Evolutionary conservation across 2,888 invertebrate genomes (phyloP), one percentile per base, ranked within the genome.

Genomic region (Agapetus fuscipes): DNA sequence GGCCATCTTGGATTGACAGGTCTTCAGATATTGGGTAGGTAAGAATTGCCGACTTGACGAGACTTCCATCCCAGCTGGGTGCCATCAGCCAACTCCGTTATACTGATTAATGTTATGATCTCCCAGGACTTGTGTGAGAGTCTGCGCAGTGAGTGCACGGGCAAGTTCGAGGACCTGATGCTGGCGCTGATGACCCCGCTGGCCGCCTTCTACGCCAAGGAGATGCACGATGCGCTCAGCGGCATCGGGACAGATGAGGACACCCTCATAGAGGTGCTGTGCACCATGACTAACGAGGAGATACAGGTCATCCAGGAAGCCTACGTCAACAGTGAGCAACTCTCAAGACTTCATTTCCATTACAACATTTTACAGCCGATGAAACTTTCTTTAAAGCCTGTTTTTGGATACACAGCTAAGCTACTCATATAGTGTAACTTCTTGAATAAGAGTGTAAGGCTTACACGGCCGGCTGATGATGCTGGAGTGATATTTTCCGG

Each of bases 231-330:
- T 49, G 93, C 94, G 17, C 83, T 89, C 59, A 69, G 75, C 26
- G 91, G 93, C 0, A 63, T 86, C 38, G 89, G 89, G 3, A 90
- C 90, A 0, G 82, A 86, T 49, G 87, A 86, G 59, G 85, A 84
- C 51, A 82, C 82, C 10, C 74, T 94, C 36, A 84, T 94, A 42
- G 94, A 94, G 62, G 82, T 93, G 35, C 72, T 94, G 57, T 88
- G 89, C 54, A 85, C 91, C 5, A 74, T 90, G 56, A 83, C 83
- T 45, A 94, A 94, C 62, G 72, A 78, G 39, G 89, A 90, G 59
- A 84, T 90, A 48, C 74, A 78, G 49, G 79, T 80, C 35, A 86
- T 90, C 54, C 77, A 83, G 43, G 76, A 78, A 49, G 79, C 84
- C 24, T 89, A 88, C 55, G 75, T 81, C 52, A 72, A 78, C 50